These are phyloP conservation scores for Marmota flaviventris DNA, from an alignment of 2,113 vertebrate species.

Conservation along the genomic window DNA sequence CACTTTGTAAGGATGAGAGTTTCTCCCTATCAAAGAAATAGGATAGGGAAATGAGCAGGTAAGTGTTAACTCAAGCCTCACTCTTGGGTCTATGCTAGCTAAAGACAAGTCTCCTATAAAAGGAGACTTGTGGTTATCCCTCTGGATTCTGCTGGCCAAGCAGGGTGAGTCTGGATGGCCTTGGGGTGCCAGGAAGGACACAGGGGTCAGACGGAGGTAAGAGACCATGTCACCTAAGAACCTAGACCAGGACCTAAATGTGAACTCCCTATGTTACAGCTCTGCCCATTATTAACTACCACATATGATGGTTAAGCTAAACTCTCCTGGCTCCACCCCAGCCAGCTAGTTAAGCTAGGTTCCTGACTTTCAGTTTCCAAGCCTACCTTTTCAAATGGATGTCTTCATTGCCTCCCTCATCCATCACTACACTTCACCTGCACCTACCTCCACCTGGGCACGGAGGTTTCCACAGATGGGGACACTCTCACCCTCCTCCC, in stretches of 20 bases:
- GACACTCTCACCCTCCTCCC: background rate
- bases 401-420: background rate
- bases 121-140: background rate
- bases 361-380: background rate
- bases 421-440: background rate
- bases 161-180: background rate
- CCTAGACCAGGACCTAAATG: too few species aligned
- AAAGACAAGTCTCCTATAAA: accelerated
- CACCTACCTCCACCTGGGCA: background rate
- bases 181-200: background rate
- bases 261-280: background rate
- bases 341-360: too few species aligned
- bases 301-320: too few species aligned
- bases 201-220: background rate
- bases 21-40: background rate
- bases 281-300: accelerated
- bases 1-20: background rate
- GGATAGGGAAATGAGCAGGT: background rate
- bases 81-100: background rate
- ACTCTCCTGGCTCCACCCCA: too few species aligned
- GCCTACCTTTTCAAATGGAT: background rate
- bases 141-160: background rate
- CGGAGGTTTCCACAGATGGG: background rate
- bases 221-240: background rate
- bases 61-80: background rate